phyloP scores from a whole-genome alignment of 1,140 invertebrate genomes.

The Brachionus angularis region DNA sequence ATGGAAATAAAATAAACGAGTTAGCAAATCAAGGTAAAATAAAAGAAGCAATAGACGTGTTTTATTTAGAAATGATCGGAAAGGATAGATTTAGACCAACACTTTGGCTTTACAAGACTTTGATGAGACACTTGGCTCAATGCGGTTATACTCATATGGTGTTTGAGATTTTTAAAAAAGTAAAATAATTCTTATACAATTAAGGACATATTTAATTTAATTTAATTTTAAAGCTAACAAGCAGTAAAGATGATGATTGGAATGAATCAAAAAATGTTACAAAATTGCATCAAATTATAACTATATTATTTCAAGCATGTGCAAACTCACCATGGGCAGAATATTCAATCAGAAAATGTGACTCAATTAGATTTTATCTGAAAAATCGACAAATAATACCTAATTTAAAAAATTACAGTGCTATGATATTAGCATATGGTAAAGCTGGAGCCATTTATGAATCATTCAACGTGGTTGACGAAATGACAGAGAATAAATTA shows the following conservation, averaged over 20 bases:
- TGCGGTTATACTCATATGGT: constrained; percentile 42
- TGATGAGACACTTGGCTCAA: constrained; percentile 13
- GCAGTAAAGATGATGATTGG: constrained; percentile 21
- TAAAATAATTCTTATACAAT: background rate
- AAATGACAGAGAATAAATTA: constrained; percentile 26
- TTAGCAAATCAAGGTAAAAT: constrained; percentile 13
- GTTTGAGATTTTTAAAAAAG: constrained; percentile 40
- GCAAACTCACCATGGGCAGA: constrained; percentile 29
- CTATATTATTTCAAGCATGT: constrained; percentile 33
- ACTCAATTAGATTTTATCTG: constrained; percentile 32
- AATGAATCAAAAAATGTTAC: constrained; percentile 3
- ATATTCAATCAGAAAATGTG: constrained; percentile 33
- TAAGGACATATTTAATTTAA: background rate
- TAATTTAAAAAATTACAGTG: constrained; percentile 18
- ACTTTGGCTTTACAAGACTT: constrained; percentile 29
- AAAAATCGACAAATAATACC: constrained; percentile 25
- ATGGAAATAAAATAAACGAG: constrained; percentile 33
- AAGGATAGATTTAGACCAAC: constrained; percentile 33
- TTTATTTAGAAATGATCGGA: constrained; percentile 33
- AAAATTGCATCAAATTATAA: constrained; percentile 35
- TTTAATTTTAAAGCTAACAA: background rate
- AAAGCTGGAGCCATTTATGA: constrained; percentile 25
- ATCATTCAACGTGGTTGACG: constrained; percentile 35
- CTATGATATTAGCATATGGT: constrained; percentile 39
- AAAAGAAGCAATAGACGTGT: constrained; percentile 25